Evolutionary conservation across 2,888 invertebrate genomes (phyloP).

Genomic region (Brachycybe producta): DNA sequence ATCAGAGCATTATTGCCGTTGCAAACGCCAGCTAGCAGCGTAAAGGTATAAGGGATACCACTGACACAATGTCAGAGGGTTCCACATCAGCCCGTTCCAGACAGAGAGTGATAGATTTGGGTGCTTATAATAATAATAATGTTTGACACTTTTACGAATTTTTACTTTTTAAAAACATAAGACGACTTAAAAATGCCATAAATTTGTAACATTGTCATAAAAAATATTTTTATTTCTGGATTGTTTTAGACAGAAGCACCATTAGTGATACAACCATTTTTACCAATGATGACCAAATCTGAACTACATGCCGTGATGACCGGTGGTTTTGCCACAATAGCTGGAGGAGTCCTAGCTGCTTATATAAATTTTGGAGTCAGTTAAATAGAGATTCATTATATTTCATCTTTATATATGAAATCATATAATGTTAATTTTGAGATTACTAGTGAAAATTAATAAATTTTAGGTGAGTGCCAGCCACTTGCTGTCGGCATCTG

Average conservation of each 20-base stretch:
- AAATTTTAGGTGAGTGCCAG: conserved; percentile 31
- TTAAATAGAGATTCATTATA: neutral
- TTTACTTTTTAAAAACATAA: no score
- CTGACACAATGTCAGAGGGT: no score
- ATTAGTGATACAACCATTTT: conserved; percentile 72
- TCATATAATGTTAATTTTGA: neutral
- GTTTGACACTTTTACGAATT: no score
- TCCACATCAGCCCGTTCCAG: no score
- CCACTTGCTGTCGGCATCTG: conserved; percentile 38
- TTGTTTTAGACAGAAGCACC: conserved; percentile 70
- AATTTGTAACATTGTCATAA: neutral
- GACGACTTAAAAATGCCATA: neutral
- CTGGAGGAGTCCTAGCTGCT: conserved; percentile 75
- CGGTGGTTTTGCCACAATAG: conserved; percentile 89
- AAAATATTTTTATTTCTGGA: neutral
- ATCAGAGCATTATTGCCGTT: no score
- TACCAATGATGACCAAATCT: conserved; percentile 66
- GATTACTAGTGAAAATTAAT: no score
- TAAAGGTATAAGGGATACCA: no score
- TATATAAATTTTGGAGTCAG: conserved; percentile 77
- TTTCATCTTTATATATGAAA: no score
- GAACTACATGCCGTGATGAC: conserved; percentile 89
- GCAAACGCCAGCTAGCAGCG: no score
- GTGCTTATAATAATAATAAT: no score
- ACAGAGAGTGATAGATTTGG: no score